phyloP scores from a whole-genome alignment of 1,140 invertebrate genomes.

The Teleopsis dalmanni region DNA sequence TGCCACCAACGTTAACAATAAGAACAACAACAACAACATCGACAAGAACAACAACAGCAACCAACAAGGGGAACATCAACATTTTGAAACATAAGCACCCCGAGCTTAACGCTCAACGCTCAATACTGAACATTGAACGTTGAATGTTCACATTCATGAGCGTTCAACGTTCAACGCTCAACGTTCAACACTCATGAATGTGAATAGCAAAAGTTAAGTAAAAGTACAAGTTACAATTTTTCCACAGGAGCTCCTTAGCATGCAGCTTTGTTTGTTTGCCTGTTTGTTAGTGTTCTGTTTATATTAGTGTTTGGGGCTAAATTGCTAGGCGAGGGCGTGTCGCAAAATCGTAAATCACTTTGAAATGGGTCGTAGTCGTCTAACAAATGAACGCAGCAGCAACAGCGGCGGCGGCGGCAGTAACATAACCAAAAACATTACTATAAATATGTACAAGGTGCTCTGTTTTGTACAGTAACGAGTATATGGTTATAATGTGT shows the following conservation, averaged over 20 bases:
- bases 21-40: constrained; percentile 13
- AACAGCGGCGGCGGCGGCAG: no score
- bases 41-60: background rate
- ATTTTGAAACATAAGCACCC: background rate
- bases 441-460: no score
- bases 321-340: constrained; percentile 42
- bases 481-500: no score
- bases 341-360: constrained; percentile 44
- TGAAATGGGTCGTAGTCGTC: constrained; percentile 44
- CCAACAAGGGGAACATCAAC: background rate
- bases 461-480: no score
- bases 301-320: constrained; percentile 8
- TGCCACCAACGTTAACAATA: no score
- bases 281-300: background rate
- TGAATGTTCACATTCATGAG: background rate
- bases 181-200: background rate
- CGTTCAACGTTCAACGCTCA: background rate
- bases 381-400: constrained; percentile 13
- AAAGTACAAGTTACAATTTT: constrained; percentile 26
- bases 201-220: constrained; percentile 14
- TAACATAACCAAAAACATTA: no score
- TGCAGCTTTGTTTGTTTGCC: background rate
- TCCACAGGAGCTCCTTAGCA: background rate
- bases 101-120: background rate
- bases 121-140: constrained; percentile 1